Percentiles rank a stretch among this genome's conserved stretches.
Evolutionary conservation across 2,113 vertebrate species (phyloP).

Genomic region (Petroica traversi): DNA sequence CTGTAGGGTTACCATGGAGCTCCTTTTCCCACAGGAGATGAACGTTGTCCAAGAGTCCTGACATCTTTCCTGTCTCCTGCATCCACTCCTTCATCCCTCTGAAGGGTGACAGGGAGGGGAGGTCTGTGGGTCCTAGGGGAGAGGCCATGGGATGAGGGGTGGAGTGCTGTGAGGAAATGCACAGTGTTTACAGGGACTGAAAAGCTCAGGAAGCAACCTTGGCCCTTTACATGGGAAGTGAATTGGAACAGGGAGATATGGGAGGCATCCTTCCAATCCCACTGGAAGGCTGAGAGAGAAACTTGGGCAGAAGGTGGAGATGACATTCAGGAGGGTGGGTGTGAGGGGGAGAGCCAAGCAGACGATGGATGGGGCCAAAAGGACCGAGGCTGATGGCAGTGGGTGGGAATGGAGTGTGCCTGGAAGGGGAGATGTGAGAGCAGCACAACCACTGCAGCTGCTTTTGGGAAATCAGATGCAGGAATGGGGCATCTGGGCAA

Average conservation of each 20-base stretch:
- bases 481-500: background rate
- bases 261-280: background rate
- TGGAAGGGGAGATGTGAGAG: background rate
- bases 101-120: background rate
- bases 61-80: background rate
- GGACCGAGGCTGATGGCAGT: background rate
- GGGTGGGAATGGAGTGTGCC: accelerated
- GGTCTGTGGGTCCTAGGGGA: background rate
- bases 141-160: background rate
- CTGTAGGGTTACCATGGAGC: background rate
- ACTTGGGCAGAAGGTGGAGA: background rate
- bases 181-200: background rate
- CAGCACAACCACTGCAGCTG: accelerated
- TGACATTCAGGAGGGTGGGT: background rate
- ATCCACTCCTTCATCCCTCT: background rate
- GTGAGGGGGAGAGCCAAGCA: background rate
- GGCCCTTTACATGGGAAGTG: background rate
- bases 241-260: background rate
- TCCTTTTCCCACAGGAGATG: background rate
- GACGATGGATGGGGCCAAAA: accelerated
- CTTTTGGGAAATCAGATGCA: background rate
- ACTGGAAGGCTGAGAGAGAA: background rate
- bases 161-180: background rate
- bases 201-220: background rate
- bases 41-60: background rate